Evolutionary conservation across 2,888 invertebrate genomes (phyloP), one percentile per base, ranked within the genome.

Genomic region (Bhutanitis thaidina): DNA sequence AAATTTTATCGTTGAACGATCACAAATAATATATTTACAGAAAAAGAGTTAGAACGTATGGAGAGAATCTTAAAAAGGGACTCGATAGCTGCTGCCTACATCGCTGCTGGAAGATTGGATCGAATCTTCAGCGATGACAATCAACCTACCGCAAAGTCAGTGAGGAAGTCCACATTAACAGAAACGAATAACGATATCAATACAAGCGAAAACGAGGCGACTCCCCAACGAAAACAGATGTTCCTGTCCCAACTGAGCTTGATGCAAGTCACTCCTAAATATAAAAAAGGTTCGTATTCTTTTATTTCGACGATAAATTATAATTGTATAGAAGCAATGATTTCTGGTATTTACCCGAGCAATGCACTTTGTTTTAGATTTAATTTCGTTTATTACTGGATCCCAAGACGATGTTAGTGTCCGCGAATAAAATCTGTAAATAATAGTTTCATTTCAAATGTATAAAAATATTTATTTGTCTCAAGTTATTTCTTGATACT

Each of bases 171-270:
- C 7, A 14, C 13, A 44, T 10, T 20, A 20, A 5, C 40, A 7
- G 32, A 46, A n/a, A 41, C 7, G 4, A 8, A 8, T 27, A 27
- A 16, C 25, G 35, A 39, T 12, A 8, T 30, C 1, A 29, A 39
- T 13, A 12, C 52, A 13, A 57, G 56, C 27, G 73, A 72, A 20
- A 70, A 59, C 7, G 61, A 61, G 1, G 53, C 53, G 0, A 48
- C 57, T 9, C 52, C 67, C 55, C 85, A 90, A 56, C 85, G 80
- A 53, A 93, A 94, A 72, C 89, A 90, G 47, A 81, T 81, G 59
- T 94, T 94, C 68, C 76, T 94, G 43, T 83, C 89, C 47, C 84
- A 88, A 38, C 80, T 94, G 45, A 90, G 90, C 37, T 83, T 94
- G 52, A 86, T 81, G 41, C 80, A 90, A 47, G 90, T 93, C 59